These are phyloP conservation scores for Plagiodera versicolora DNA, from an alignment of 2,888 invertebrate species.

Conservation along the genomic window DNA sequence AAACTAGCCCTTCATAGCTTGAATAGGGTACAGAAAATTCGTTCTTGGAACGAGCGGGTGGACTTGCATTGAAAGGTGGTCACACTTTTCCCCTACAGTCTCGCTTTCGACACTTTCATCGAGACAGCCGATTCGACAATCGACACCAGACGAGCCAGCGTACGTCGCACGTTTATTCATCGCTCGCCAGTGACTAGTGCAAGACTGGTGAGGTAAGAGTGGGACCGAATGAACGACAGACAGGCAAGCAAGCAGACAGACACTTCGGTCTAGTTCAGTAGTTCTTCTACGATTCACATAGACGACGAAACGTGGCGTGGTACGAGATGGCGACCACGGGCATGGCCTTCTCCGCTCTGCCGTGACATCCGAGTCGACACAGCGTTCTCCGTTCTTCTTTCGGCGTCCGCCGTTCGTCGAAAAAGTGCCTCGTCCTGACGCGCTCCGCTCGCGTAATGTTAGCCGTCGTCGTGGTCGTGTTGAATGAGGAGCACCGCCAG, in stretches of 20 bases:
- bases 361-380: too few species aligned
- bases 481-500: constrained; percentile 54
- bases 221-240: too few species aligned
- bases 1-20: too few species aligned
- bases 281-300: constrained; percentile 14
- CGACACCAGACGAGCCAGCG: constrained; percentile 44
- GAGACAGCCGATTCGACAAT: background rate
- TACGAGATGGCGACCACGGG: background rate
- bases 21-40: too few species aligned
- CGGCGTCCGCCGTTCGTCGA: constrained; percentile 17
- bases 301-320: background rate
- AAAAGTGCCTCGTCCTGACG: constrained; percentile 39
- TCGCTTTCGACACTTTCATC: too few species aligned
- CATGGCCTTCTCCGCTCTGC: background rate
- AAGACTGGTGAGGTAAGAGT: background rate
- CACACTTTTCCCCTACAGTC: constrained; percentile 40
- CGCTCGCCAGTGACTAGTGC: constrained; percentile 26
- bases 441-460: constrained; percentile 48
- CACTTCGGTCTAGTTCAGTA: constrained; percentile 12
- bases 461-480: constrained; percentile 43
- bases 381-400: constrained; percentile 15
- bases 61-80: constrained; percentile 45
- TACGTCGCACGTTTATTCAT: constrained; percentile 48
- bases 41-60: background rate
- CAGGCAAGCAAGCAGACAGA: too few species aligned